phyloP scores from a whole-genome alignment of 2,113 vertebrate species.

The Vombatus ursinus region DNA sequence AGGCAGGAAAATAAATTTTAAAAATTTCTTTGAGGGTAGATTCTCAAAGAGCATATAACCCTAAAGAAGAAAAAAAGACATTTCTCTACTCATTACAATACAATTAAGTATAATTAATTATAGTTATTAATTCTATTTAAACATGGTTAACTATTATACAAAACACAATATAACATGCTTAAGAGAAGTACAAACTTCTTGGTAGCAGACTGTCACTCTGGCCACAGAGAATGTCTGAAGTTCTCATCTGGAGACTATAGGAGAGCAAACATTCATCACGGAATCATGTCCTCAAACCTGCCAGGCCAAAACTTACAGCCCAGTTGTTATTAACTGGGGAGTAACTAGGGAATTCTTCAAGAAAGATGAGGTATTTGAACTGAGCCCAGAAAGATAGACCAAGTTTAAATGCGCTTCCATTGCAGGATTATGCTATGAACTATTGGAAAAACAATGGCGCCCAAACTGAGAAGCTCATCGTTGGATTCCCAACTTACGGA shows the following conservation, averaged over 20 bases:
- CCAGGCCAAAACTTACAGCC: neutral
- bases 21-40: neutral
- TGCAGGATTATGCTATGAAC: slow-evolving; percentile 86
- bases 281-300: neutral
- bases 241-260: neutral
- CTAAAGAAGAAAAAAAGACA: neutral
- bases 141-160: neutral
- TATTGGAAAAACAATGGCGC: slow-evolving; percentile 88
- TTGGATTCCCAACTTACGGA: slow-evolving; percentile 90
- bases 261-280: neutral
- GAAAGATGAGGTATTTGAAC: neutral
- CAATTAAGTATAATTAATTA: neutral
- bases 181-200: neutral
- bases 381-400: neutral
- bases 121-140: neutral
- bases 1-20: neutral
- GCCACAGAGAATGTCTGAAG: neutral
- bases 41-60: neutral
- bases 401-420: accelerated
- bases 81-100: neutral
- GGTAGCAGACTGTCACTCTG: neutral
- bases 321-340: neutral
- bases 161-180: neutral
- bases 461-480: slow-evolving; percentile 87
- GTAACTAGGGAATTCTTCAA: neutral